Base-by-base conservation (phyloP, 2,888 invertebrate species). In the Apocheima hispidaria region DNA sequence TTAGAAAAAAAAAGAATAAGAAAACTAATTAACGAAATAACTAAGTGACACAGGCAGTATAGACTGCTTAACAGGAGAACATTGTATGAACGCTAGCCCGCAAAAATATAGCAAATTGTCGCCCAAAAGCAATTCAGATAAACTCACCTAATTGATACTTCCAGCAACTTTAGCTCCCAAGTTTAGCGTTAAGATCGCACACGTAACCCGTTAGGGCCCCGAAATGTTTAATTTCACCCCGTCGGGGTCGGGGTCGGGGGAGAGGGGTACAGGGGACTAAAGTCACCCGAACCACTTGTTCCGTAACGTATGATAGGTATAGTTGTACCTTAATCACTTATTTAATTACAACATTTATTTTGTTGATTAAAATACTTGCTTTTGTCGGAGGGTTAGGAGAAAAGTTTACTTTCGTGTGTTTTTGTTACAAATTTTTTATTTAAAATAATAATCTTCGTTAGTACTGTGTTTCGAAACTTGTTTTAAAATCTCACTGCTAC, bases 281-380 rank as follows among this genome's bases (percentile, higher is more conserved):
- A 79, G 76, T 77, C 78, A 74, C 79, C 80, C 77, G 66, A 69
- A 73, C 83, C 87, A 88, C 88, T 90, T 89, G 82, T 81, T 74
- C 73, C 69, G 84, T 90, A 87, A 91, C 87, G 84, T 90, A 91
- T 87, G 88, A 82, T 82, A 83, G 81, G 81, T 81, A 82, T 88
- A 90, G 90, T 91, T 91, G 90, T 84, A 89, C 85, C 84, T 87
- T 91, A 88, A 92, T 91, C 88, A 89, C 89, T 85, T 88, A 87
- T 86, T 88, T 91, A 89, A 90, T 91, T 90, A 87, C 84, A 81
- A 87, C 90, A 90, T 92, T 90, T 90, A 90, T 91, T 88, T 84
- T 87, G 84, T 91, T 92, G 86, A 91, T 92, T 92, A 90, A 90
- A 91, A 90, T 87, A 86, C 86, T 86, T 83, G 80, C 78, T 79